phyloP scores from a whole-genome alignment of 92 coral and sea anemone genomes.

The Umimayanthus chanpuru region DNA sequence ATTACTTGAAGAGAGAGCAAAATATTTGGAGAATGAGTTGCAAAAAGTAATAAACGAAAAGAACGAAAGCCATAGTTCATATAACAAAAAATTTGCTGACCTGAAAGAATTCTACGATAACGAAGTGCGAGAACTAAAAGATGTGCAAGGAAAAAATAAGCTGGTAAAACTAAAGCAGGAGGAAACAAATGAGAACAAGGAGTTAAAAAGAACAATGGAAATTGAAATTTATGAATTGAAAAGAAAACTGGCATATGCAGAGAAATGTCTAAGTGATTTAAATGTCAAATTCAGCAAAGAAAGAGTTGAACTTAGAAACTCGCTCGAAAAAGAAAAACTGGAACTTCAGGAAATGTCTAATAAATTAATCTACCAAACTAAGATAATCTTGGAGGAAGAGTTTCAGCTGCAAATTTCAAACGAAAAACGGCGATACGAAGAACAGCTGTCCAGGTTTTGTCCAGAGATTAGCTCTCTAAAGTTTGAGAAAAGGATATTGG shows the following conservation, averaged over 20 bases:
- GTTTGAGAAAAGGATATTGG: constrained; percentile 11
- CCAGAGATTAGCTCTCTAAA: neutral
- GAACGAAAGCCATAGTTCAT: neutral
- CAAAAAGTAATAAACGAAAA: constrained; percentile 12
- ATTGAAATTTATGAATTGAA: neutral
- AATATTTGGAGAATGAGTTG: constrained; percentile 12
- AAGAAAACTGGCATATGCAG: constrained; percentile 5
- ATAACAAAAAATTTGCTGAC: neutral
- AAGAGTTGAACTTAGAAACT: neutral
- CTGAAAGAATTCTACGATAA: neutral
- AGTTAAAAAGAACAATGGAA: constrained; percentile 1
- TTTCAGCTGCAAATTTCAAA: neutral
- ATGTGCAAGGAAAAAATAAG: neutral
- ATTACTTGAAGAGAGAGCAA: neutral
- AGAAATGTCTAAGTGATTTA: neutral
- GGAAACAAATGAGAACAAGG: neutral
- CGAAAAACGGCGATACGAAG: neutral
- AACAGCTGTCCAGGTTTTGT: neutral
- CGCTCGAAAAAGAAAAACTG: constrained; percentile 1
- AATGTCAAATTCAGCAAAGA: neutral
- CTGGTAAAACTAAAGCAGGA: constrained; percentile 10
- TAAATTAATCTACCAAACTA: neutral
- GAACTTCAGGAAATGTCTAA: neutral
- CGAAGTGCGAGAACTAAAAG: neutral
- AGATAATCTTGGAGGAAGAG: neutral